Evolutionary conservation across 2,113 vertebrate genomes (phyloP), one percentile per base, ranked within the genome.

Genomic region (Carlito syrichta): DNA sequence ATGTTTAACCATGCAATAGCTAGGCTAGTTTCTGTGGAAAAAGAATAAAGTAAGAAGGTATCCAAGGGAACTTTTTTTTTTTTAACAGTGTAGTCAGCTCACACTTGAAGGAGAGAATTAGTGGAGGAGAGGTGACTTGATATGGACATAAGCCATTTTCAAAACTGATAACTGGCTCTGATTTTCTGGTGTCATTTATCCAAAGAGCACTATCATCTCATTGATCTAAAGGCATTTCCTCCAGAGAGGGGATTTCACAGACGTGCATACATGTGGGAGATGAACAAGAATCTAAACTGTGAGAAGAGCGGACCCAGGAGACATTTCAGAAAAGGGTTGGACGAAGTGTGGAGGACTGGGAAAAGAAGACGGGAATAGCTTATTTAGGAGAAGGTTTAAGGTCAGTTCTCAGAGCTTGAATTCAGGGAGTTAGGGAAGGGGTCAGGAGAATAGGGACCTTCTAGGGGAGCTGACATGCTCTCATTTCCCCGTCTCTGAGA

Each of bases 111-210:
- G 73, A 48, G 66, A 68, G 38, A 60, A 0, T 62, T n/a, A 4
- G 14, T 23, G 52, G 58, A 78, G 14, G 63, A 91, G 40, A 94
- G 38, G 40, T 40, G 60, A 60, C 45, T 62, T 40, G 27, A 14
- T 45, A 52, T 12, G 54, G 30, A 94, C 30, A 25, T 13, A 85
- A 63, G 43, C 56, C 22, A 38, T 85, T 92, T 92, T 82, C 66
- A 92, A 68, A 89, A 92, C 11, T 56, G 71, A 9, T 22, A 71
- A 43, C 4, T 12, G 40, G 54, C 13, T 96, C 69, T 84, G 69
- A 81, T 87, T 88, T 97, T 76, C 73, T 89, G 66, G 52, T 77
- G 14, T 82, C 88, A 56, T 62, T 87, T 69, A 56, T 56, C 54
- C 40, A 90, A 92, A 95, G 52, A 38, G 69, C 58, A 66, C 43